Evolutionary conservation across 2,888 invertebrate genomes (phyloP), one percentile per base, ranked within the genome.

Genomic region (Rhingia rostrata): DNA sequence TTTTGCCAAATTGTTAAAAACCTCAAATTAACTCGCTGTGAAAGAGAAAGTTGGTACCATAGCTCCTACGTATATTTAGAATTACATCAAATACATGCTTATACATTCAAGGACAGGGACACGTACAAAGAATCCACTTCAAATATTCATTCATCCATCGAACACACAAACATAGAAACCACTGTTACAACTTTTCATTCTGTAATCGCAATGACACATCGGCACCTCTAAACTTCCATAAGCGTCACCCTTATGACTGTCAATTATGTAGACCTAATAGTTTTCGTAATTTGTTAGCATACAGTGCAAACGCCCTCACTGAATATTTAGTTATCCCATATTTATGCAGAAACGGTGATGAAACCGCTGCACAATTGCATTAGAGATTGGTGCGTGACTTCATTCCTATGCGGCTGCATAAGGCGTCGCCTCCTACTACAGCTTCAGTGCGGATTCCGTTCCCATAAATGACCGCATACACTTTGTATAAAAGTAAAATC

Each of bases 341-440:
- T 67, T 58, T 63, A 69, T 77, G 63, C 43, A 60, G 69, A 78
- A 78, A 70, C 63, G 64, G 58, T 78, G 78, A 78, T 70, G 78
- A 70, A 70, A 78, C 64, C 70, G 56, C 49, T 58, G 70, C 70
- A 78, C 53, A 75, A 75, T 84, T 84, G 84, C 84, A 84, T 80
- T 84, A 84, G 80, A 84, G 83, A 79, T 84, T 79, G 45, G 83
- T 72, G 84, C 84, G 84, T 84, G 84, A 84, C 80, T 84, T 64
- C 30, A 84, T 84, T 84, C 74, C 74, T 45, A 84, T 80, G 84
- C 80, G 61, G 54, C 80, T 84, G 80, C 74, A 84, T 80, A 70
- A 63, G 79, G 79, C 53, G 69, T 61, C 79, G 45, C 63, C 83
- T 58, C 84, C 80, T 53, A 74, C 79, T 47, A 72, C 45, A 63